A percentile compares a stretch with the other conserved stretches of the same genome.
phyloP scores from a whole-genome alignment of 1,140 invertebrate genomes.

The Drosophila neocordata region DNA sequence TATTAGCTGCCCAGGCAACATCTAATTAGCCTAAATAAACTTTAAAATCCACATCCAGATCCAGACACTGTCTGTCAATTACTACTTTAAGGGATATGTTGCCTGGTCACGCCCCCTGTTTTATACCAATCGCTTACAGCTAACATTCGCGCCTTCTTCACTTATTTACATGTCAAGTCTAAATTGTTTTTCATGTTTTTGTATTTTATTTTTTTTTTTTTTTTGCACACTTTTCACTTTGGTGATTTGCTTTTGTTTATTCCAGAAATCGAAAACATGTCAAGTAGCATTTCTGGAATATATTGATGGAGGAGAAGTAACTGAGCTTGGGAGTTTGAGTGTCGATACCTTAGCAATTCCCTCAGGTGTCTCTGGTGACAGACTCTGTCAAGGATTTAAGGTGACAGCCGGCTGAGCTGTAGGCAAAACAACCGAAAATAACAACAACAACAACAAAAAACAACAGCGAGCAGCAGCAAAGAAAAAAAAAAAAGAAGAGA shows the following conservation, averaged over 20 bases:
- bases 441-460: too few species aligned
- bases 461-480: constrained; percentile 29
- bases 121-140: neutral
- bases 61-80: neutral
- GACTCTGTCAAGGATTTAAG: constrained; percentile 58
- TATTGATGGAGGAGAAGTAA: constrained; percentile 46
- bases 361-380: constrained; percentile 60
- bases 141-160: neutral
- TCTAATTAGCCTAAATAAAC: constrained; percentile 42
- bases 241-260: constrained; percentile 56
- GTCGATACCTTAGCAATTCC: constrained; percentile 33
- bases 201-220: constrained; percentile 28
- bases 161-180: constrained; percentile 80
- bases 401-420: constrained; percentile 47
- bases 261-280: constrained; percentile 71
- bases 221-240: constrained; percentile 51
- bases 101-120: constrained; percentile 18
- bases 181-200: constrained; percentile 77
- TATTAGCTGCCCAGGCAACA: constrained; percentile 37
- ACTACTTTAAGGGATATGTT: constrained; percentile 19
- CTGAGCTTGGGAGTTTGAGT: constrained; percentile 25
- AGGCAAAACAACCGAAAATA: constrained; percentile 44
- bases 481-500: constrained; percentile 3
- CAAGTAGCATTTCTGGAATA: constrained; percentile 51
- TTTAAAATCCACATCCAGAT: constrained; percentile 19